Evolutionary conservation across 2,888 invertebrate genomes (phyloP).

Genomic region (Xestoiulus laeticollis): DNA sequence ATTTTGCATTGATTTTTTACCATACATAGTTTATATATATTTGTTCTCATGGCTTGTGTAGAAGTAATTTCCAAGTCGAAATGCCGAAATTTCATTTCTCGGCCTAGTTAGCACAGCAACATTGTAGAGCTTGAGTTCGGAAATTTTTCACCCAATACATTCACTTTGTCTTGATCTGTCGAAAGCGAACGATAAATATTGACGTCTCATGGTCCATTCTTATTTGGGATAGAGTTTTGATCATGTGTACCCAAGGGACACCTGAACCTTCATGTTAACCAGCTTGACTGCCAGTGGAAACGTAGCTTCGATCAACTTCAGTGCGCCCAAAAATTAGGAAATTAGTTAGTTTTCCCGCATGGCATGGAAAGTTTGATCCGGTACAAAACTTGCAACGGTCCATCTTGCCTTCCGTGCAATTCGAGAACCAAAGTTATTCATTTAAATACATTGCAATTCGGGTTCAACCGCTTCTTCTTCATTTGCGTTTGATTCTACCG

Average conservation of each 20-base stretch:
- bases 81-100: neutral
- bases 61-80: neutral
- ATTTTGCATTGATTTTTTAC: neutral
- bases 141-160: conserved; percentile 25
- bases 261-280: conserved; percentile 41
- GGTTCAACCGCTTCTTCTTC: conserved; percentile 11
- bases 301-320: conserved; percentile 41
- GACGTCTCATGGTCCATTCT: conserved; percentile 34
- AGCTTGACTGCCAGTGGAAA: conserved; percentile 39
- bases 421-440: conserved; percentile 10
- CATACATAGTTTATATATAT: neutral
- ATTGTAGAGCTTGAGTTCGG: neutral
- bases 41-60: neutral
- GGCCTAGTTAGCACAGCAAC: neutral
- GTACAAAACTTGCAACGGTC: conserved; percentile 31
- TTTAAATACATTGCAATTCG: conserved; percentile 35
- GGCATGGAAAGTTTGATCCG: conserved; percentile 41
- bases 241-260: conserved; percentile 38
- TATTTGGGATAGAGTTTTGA: conserved; percentile 41
- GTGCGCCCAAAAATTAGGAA: conserved; percentile 41
- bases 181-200: neutral
- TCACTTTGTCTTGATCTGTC: conserved; percentile 31
- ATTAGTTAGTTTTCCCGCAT: conserved; percentile 41
- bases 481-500: conserved; percentile 37
- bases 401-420: conserved; percentile 39